phyloP scores from a whole-genome alignment of 2,113 vertebrate genomes.

The Columba livia region DNA sequence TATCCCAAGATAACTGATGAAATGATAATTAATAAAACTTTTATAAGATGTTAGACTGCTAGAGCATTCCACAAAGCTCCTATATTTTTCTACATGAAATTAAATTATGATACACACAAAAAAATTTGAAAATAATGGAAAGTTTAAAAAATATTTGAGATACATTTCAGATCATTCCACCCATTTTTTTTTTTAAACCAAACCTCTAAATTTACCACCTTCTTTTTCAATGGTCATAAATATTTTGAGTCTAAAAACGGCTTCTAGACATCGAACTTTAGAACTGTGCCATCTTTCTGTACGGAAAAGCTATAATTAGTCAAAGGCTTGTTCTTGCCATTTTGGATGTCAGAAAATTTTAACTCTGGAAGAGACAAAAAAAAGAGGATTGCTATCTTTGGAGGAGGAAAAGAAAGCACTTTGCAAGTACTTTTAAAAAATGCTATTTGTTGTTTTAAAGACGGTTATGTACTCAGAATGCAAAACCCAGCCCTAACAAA shows the following conservation, averaged over 20 bases:
- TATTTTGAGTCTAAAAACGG: neutral
- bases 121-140: neutral
- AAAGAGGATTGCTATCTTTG: neutral
- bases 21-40: neutral
- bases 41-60: neutral
- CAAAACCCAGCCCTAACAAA: neutral
- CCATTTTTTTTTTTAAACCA: neutral
- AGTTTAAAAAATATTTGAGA: neutral
- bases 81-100: neutral
- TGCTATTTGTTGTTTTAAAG: neutral
- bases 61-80: neutral
- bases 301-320: neutral
- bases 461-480: neutral
- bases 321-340: neutral
- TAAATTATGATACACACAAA: neutral
- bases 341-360: neutral
- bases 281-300: neutral
- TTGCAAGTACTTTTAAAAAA: neutral
- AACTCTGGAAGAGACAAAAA: neutral
- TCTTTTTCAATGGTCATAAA: neutral
- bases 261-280: neutral
- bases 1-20: neutral
- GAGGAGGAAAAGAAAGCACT: neutral
- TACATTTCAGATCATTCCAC: neutral
- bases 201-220: neutral